A percentile compares a stretch with the other conserved stretches of the same genome.
phyloP scores from a whole-genome alignment of 2,113 vertebrate genomes.

The Lucifuga dentata region DNA sequence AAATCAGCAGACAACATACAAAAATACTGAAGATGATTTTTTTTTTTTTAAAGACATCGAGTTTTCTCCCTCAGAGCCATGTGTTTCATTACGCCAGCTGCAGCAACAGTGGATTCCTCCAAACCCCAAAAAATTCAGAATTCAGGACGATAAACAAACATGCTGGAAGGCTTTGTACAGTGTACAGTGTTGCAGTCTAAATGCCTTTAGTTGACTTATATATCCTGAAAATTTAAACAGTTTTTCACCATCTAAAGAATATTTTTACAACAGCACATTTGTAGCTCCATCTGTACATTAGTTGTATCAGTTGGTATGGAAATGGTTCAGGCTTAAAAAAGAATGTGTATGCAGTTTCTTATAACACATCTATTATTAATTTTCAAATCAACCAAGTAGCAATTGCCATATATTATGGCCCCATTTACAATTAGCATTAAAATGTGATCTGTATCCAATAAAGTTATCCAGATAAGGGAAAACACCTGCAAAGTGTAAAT shows the following conservation, averaged over 20 bases:
- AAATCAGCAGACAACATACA: conserved; percentile 34
- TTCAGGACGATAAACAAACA: conserved; percentile 14
- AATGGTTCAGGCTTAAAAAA: conserved; percentile 2
- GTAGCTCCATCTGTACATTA: neutral
- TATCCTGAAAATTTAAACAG: conserved; percentile 5
- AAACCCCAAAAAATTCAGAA: neutral
- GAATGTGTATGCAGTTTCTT: no score
- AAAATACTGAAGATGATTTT: conserved; percentile 56
- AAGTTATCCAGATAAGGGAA: no score
- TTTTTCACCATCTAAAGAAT: neutral
- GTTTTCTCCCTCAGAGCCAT: neutral
- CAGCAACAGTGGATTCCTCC: conserved; percentile 16
- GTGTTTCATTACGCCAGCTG: conserved; percentile 6
- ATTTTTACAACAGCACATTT: neutral
- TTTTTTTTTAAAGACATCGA: conserved; percentile 38
- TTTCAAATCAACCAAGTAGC: no score
- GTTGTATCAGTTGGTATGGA: neutral
- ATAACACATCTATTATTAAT: no score
- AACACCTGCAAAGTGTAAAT: no score
- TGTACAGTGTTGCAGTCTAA: conserved; percentile 24
- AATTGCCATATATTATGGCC: no score
- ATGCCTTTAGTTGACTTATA: conserved; percentile 3
- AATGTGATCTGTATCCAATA: no score
- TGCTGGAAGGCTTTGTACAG: conserved; percentile 14
- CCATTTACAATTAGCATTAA: no score